These are phyloP conservation scores for Peribatodes rhomboidaria DNA, from an alignment of 2,888 invertebrate species.

Conservation along the genomic window DNA sequence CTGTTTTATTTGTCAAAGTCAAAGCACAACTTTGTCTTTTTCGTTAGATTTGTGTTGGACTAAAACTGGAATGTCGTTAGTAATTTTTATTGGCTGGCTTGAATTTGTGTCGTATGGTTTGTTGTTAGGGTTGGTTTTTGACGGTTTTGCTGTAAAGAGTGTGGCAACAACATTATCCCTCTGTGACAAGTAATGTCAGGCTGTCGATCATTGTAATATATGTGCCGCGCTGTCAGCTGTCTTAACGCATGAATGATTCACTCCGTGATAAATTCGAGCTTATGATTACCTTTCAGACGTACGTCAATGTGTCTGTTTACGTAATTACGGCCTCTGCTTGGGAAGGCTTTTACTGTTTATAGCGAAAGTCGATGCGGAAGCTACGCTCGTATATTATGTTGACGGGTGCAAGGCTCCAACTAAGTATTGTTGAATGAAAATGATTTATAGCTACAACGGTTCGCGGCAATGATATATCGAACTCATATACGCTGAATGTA, in stretches of 20 bases:
- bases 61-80: conserved; percentile 65
- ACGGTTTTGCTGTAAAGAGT: conserved; percentile 52
- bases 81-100: conserved; percentile 28
- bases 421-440: conserved; percentile 70
- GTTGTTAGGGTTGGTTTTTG: conserved; percentile 49
- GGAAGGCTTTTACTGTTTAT: conserved; percentile 75
- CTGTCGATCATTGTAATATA: conserved; percentile 86
- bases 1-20: conserved; percentile 57
- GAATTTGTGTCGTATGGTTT: conserved; percentile 47
- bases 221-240: conserved; percentile 85
- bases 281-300: conserved; percentile 86
- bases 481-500: conserved; percentile 71
- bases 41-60: conserved; percentile 72
- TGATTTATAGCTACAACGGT: conserved; percentile 76
- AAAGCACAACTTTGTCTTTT: conserved; percentile 79
- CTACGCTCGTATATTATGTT: conserved; percentile 67
- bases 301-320: conserved; percentile 84
- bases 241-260: conserved; percentile 85
- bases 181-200: conserved; percentile 84
- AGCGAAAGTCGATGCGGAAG: conserved; percentile 70
- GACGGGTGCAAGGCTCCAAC: conserved; percentile 63
- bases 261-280: conserved; percentile 86
- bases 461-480: conserved; percentile 74
- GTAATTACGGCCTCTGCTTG: conserved; percentile 79
- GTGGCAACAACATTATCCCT: conserved; percentile 85